These are phyloP conservation scores for Yponomeuta sedellus DNA, from an alignment of 2,888 invertebrate genomes.

Conservation along the genomic window DNA sequence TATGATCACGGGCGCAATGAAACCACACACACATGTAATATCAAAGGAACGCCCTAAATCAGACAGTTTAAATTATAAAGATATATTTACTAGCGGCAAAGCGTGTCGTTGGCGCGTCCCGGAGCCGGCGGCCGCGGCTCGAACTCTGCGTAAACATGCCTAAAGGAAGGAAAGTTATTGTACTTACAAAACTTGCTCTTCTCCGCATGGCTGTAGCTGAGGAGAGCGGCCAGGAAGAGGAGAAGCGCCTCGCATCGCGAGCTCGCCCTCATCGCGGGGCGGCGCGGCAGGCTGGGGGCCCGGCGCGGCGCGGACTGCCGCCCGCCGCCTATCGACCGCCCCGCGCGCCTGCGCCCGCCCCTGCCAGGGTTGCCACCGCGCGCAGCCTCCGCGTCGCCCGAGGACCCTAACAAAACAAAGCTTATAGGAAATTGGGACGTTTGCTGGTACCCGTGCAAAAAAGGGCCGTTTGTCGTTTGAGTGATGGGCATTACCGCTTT, in stretches of 20 bases:
- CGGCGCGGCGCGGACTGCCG: constrained; percentile 39
- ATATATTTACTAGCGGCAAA: constrained; percentile 21
- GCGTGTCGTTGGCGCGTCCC: constrained; percentile 20
- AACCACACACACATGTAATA: background rate
- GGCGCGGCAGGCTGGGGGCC: constrained; percentile 36
- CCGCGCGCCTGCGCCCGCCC: constrained; percentile 29
- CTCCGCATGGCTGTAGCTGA: constrained; percentile 51
- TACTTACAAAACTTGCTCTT: constrained; percentile 76
- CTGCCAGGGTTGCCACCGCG: constrained; percentile 5
- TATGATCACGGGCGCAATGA: background rate
- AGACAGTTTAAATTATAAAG: constrained; percentile 8
- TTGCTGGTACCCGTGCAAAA: background rate
- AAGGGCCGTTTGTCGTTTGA: background rate
- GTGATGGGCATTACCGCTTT: background rate
- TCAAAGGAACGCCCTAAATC: constrained; percentile 3
- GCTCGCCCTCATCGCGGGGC: constrained; percentile 18
- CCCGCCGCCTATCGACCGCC: constrained; percentile 33
- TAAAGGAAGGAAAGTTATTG: constrained; percentile 12
- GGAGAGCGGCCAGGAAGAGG: constrained; percentile 26
- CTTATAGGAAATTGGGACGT: constrained; percentile 3
- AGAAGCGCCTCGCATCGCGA: constrained; percentile 52
- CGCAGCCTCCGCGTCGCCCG: background rate
- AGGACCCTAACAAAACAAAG: background rate
- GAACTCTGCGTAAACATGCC: background rate
- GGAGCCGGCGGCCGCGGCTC: constrained; percentile 14